phyloP scores from a whole-genome alignment of 2,888 invertebrate genomes.

The Petrolisthes cinctipes region DNA sequence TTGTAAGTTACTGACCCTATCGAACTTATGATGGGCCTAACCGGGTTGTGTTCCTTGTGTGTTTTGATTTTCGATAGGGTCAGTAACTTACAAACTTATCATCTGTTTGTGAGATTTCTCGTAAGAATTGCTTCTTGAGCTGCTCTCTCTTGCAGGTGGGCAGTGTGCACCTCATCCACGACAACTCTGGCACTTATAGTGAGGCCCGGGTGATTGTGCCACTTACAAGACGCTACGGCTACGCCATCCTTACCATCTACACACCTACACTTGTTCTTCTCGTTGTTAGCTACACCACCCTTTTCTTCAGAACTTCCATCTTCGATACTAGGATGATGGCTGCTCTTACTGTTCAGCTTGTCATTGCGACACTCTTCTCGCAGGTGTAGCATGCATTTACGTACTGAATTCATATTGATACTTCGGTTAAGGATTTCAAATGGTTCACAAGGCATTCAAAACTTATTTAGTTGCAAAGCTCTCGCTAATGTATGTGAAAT shows the following conservation, averaged over 20 bases:
- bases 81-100: too few relatives aligned
- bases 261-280: constrained; percentile 62
- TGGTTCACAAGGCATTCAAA: neutral
- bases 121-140: too few relatives aligned
- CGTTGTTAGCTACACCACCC: constrained; percentile 60
- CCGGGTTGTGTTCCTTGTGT: too few relatives aligned
- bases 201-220: constrained; percentile 37
- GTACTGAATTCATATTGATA: neutral
- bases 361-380: constrained; percentile 49
- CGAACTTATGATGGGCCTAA: too few relatives aligned
- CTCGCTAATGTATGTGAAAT: too few relatives aligned
- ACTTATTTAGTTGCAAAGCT: too few relatives aligned
- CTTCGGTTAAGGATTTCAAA: neutral
- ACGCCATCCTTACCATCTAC: constrained; percentile 63
- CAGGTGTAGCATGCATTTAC: neutral
- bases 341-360: constrained; percentile 55
- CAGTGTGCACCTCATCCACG: constrained; percentile 4
- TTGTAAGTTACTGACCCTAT: too few relatives aligned
- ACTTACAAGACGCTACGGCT: constrained; percentile 50
- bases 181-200: constrained; percentile 33
- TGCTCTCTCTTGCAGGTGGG: constrained; percentile 20
- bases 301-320: constrained; percentile 59
- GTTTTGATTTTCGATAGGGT: too few relatives aligned
- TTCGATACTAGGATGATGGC: constrained; percentile 60
- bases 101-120: too few relatives aligned